These are phyloP conservation scores for Cacatua alba DNA, from an alignment of 2,113 vertebrate species.

Conservation along the genomic window DNA sequence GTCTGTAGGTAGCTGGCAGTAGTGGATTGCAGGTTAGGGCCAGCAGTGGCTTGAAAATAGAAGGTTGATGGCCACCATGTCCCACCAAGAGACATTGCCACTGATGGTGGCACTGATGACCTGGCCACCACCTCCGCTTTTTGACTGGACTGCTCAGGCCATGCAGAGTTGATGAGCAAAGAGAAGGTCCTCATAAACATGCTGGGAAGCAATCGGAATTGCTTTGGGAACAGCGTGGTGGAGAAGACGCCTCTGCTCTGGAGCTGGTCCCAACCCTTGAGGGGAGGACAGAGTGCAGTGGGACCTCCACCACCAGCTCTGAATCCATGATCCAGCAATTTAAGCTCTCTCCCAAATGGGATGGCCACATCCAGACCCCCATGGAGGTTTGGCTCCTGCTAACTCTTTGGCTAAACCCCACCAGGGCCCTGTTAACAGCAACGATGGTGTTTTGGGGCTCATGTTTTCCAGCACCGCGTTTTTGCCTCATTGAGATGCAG, in stretches of 20 bases:
- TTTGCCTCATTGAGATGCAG: neutral
- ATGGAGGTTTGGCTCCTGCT: neutral
- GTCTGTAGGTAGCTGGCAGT: neutral
- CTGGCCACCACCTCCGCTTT: neutral
- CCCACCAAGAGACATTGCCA: neutral
- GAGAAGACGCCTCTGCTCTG: neutral
- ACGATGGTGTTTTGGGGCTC: rapidly evolving
- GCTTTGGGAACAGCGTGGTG: neutral
- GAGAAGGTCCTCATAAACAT: neutral
- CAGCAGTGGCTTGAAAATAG: rapidly evolving
- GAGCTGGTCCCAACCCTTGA: neutral
- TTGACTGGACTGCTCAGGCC: rapidly evolving
- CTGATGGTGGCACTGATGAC: neutral
- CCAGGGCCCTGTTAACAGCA: no score
- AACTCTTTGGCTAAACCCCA: neutral
- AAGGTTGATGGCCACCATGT: neutral
- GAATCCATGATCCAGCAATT: neutral
- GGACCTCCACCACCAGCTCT: neutral
- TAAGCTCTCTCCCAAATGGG: neutral
- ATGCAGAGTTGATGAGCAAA: neutral
- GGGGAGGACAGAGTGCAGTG: neutral
- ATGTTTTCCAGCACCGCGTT: rapidly evolving
- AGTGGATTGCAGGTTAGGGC: neutral
- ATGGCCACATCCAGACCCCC: neutral
- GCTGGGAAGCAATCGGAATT: neutral